Conservation (phyloP, 2,888 invertebrate genomes). For the Apamea epomidion region DNA sequence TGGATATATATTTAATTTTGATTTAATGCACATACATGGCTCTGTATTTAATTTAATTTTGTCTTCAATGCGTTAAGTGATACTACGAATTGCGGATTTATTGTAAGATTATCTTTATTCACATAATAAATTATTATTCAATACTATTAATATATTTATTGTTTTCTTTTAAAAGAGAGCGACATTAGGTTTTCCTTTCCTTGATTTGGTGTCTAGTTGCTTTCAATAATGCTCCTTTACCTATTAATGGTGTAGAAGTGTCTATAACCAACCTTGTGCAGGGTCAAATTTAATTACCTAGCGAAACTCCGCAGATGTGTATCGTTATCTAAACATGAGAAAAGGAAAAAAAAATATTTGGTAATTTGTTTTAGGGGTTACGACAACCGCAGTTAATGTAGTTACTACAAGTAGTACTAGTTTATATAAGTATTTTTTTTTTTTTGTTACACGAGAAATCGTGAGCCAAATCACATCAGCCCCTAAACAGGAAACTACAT, state of each 20-base stretch:
- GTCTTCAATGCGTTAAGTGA: constrained; percentile 3
- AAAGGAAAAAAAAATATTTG: neutral
- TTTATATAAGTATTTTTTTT: too few species aligned
- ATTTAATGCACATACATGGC: constrained; percentile 22
- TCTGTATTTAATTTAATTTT: constrained; percentile 33
- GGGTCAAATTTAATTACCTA: neutral
- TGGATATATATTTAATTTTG: constrained; percentile 10
- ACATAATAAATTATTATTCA: constrained; percentile 17
- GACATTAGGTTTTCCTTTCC: neutral
- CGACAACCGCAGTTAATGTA: neutral
- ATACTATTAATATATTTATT: neutral
- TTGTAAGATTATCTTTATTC: constrained; percentile 36
- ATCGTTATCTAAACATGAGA: neutral
- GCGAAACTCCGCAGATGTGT: neutral
- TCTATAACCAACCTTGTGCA: neutral
- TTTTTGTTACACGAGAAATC: too few species aligned
- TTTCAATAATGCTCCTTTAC: neutral
- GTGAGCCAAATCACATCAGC: too few species aligned
- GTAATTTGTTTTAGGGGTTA: neutral
- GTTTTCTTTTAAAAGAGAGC: neutral
- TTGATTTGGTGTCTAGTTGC: neutral
- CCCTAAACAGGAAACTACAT: too few species aligned
- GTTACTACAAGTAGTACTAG: neutral
- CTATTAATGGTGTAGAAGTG: neutral
- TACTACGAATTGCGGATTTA: constrained; percentile 40